Evolutionary conservation across 2,113 vertebrate species (phyloP).

Genomic region (Melanostigma gelatinosum): DNA sequence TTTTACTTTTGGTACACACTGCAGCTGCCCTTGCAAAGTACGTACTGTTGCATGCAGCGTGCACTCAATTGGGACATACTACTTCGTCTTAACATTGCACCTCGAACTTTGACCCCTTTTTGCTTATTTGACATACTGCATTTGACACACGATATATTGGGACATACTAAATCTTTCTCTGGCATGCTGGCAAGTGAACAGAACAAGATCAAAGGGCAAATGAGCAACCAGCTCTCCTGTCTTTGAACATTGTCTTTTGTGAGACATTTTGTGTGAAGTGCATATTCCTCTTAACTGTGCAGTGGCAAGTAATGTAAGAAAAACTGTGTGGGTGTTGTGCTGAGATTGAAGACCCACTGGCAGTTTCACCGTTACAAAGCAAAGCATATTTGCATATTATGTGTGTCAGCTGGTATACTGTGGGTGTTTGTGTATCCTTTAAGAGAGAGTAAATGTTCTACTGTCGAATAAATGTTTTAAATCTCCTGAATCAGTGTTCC

Average conservation of each 20-base stretch:
- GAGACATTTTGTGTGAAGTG: not conserved
- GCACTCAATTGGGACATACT: too few relatives aligned
- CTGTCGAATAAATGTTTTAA: not conserved
- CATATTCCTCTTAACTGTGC: not conserved
- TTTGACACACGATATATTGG: not conserved
- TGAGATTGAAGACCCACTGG: conserved; percentile 15
- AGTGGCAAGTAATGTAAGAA: not conserved
- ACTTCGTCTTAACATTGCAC: not conserved
- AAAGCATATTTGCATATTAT: not conserved
- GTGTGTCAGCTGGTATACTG: not conserved
- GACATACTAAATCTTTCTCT: not conserved
- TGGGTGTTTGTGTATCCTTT: not conserved
- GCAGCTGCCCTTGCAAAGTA: not conserved
- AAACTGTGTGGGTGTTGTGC: conserved; percentile 15
- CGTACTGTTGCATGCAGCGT: too few relatives aligned
- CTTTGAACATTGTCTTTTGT: not conserved
- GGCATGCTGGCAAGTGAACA: not conserved
- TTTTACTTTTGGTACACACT: not conserved
- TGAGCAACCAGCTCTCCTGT: not conserved
- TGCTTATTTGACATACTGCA: not conserved
- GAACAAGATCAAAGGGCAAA: not conserved
- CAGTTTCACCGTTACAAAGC: conserved; percentile 14
- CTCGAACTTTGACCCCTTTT: not conserved
- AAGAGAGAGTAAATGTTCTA: not conserved
- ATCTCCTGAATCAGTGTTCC: conserved; percentile 4